Evolutionary conservation across 2,888 invertebrate genomes (phyloP).

Genomic region (Nomada ferruginata): DNA sequence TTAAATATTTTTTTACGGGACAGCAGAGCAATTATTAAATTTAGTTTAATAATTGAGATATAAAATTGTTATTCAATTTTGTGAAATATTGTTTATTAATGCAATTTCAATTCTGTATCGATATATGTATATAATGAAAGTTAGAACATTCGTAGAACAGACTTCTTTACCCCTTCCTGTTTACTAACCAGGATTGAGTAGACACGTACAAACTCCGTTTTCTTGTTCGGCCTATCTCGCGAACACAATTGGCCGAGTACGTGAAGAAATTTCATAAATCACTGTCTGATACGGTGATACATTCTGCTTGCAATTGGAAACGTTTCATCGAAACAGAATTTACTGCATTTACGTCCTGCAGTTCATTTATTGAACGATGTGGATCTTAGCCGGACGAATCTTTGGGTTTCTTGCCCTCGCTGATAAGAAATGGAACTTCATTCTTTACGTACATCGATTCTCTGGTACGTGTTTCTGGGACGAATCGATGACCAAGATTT

Average conservation of each 20-base stretch:
- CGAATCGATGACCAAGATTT: slow-evolving; percentile 26
- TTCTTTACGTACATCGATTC: slow-evolving; percentile 12
- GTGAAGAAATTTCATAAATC: slow-evolving; percentile 11
- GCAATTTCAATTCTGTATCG: no score
- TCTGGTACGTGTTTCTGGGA: slow-evolving; percentile 18
- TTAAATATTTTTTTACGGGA: no score
- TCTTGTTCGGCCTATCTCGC: background rate
- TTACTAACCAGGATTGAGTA: background rate
- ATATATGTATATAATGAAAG: no score
- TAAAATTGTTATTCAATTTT: no score
- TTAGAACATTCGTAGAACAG: background rate
- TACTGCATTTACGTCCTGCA: background rate
- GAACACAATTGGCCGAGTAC: background rate
- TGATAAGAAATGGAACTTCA: slow-evolving; percentile 29
- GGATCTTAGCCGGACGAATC: slow-evolving; percentile 8
- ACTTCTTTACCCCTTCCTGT: background rate
- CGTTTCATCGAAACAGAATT: background rate
- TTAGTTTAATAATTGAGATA: no score
- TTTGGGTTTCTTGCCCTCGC: slow-evolving; percentile 17
- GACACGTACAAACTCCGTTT: background rate
- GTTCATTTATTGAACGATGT: slow-evolving; percentile 6
- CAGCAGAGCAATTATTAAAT: no score
- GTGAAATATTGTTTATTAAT: no score
- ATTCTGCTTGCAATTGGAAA: background rate
- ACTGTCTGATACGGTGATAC: background rate